Evolutionary conservation across 1,140 invertebrate species (phyloP), one percentile per base, ranked within the genome.

Genomic region (Saxidomus purpurata): DNA sequence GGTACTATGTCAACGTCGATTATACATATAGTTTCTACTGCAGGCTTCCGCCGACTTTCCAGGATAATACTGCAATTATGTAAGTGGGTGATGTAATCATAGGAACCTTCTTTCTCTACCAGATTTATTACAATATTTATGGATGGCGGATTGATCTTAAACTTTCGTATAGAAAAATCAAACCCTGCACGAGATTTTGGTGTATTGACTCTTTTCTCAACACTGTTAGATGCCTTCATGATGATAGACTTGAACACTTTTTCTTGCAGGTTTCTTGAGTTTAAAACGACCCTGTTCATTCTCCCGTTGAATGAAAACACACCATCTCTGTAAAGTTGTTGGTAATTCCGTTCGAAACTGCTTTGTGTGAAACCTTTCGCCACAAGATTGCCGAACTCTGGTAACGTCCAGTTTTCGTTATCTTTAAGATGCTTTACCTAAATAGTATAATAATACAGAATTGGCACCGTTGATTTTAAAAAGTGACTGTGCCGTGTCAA

Each of bases 1-100:
- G 74, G 74, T 28, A 77, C 74, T 43, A 77, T 77, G 40, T 77
- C 82, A 22, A 69, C 67, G 31, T 77, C 74, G 2, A 77, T 77
- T 40, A 55, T 4, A n/a, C n/a, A n/a, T n/a, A n/a, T n/a, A 55
- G 52, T 55, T 11, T 55, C 52, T 22, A 55, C 52, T 55, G 11
- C 52, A 11, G 52, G 15, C 4, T 3, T 11, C 8, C 52, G 9
- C n/a, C 52, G 52, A n/a, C n/a, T n/a, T n/a, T n/a, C n/a, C n/a
- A n/a, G n/a, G n/a, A n/a, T n/a, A n/a, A n/a, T n/a, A n/a, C n/a
- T n/a, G n/a, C n/a, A n/a, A n/a, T n/a, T n/a, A n/a, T n/a, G n/a
- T 3, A 55, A 19, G 52, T 55, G 52, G 2, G 4, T 19, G 52
- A 4, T 19, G 52, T 55, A 55, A 22, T 55, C 52, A 55, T 15